Percentiles rank a stretch among this genome's conserved stretches.
Conservation (phyloP, 2,888 invertebrate genomes). For the Callyntrura sp. region DNA sequence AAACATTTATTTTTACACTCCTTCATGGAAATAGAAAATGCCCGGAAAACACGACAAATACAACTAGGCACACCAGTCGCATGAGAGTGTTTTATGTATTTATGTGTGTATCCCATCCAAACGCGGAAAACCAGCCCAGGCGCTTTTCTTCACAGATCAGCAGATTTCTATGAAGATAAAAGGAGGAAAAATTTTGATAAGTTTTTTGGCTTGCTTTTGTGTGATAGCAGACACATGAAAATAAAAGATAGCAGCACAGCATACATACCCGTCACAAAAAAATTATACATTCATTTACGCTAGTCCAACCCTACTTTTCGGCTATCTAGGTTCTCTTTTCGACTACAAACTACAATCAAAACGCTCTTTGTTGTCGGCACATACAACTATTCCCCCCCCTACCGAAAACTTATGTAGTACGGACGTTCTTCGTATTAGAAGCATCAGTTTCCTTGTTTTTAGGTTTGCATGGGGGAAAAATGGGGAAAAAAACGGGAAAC, state of each 20-base stretch:
- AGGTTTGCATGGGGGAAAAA: background rate
- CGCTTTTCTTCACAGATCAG: slow-evolving; percentile 74
- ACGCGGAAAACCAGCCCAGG: slow-evolving; percentile 33
- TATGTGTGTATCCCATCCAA: slow-evolving; percentile 42
- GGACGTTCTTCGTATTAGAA: background rate
- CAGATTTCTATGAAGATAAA: slow-evolving; percentile 74
- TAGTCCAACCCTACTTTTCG: background rate
- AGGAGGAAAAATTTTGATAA: slow-evolving; percentile 63
- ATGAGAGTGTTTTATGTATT: background rate
- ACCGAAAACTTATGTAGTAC: background rate
- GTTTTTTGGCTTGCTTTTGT: slow-evolving; percentile 70
- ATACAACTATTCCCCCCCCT: too few species aligned
- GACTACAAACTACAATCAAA: too few species aligned
- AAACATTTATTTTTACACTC: background rate
- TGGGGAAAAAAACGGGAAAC: background rate
- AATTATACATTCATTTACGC: slow-evolving; percentile 1
- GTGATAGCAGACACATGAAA: slow-evolving; percentile 64
- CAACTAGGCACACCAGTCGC: too few species aligned
- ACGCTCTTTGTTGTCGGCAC: too few species aligned
- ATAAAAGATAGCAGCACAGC: slow-evolving; percentile 59
- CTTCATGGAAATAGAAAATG: background rate
- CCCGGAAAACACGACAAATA: background rate
- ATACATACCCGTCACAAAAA: slow-evolving; percentile 40
- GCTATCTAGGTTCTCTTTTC: background rate
- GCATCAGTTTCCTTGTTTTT: background rate